A percentile compares a stretch with the other conserved stretches of the same genome.
These are phyloP conservation scores for Phyllopteryx taeniolatus DNA, from an alignment of 2,113 vertebrate species.

Conservation along the genomic window DNA sequence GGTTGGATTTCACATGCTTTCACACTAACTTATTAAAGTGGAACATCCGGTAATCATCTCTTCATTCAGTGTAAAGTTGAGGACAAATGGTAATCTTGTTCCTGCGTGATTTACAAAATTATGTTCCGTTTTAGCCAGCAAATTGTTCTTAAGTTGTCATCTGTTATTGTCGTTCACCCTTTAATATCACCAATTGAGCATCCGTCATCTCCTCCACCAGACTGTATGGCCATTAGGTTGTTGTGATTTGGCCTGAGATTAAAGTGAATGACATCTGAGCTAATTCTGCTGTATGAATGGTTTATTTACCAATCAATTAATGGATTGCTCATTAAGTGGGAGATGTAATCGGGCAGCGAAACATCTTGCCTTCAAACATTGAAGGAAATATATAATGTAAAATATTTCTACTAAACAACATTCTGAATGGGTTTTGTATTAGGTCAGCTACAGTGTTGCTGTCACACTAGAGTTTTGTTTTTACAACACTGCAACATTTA, in stretches of 20 bases:
- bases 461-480: slow-evolving; percentile 36
- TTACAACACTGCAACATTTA: slow-evolving; percentile 54
- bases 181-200: neutral
- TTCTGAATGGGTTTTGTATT: slow-evolving; percentile 10
- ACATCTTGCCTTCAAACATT: neutral
- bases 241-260: neutral
- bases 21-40: slow-evolving; percentile 60
- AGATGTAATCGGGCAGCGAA: neutral
- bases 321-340: neutral
- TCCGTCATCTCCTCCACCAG: slow-evolving; percentile 12
- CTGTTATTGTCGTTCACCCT: neutral
- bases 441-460: neutral
- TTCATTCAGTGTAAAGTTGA: neutral
- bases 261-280: neutral
- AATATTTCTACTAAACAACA: neutral
- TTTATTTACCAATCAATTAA: neutral
- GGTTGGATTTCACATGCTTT: slow-evolving; percentile 40
- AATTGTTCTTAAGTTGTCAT: neutral
- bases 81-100: neutral
- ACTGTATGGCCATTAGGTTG: neutral
- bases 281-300: neutral
- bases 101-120: slow-evolving; percentile 7
- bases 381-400: neutral
- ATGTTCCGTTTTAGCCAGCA: neutral
- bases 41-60: slow-evolving; percentile 16